Conservation (phyloP, 92 coral and sea anemone species). For the Palythoa caribaeorum region DNA sequence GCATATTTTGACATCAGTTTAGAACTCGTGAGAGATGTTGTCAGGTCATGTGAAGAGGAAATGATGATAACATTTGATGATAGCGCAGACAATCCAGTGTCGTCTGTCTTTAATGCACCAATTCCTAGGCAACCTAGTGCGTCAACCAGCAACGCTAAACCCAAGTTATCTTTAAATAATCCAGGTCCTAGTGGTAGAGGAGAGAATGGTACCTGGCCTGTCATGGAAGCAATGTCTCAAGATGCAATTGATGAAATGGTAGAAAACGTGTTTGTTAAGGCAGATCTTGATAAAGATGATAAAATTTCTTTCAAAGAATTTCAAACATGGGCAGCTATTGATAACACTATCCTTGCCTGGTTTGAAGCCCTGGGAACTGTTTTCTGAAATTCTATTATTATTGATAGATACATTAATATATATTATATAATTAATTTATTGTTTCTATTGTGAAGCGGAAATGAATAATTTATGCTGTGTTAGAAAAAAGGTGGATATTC, state of each 20-base stretch:
- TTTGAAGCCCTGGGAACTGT: conserved; percentile 98
- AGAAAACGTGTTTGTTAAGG: conserved; percentile 87
- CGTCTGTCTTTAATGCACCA: conserved; percentile 97
- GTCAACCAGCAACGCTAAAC: conserved; percentile 72
- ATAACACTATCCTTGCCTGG: conserved; percentile 94
- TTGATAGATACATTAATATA: not conserved
- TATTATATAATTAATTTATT: not conserved
- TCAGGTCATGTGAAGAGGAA: conserved; percentile 96
- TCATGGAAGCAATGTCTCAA: conserved; percentile 99
- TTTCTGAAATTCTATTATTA: conserved; percentile 51
- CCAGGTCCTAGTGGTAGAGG: conserved; percentile 70
- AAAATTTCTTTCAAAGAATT: conserved; percentile 95
- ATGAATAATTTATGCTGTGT: not conserved
- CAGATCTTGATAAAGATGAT: conserved; percentile 89
- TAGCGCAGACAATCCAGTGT: conserved; percentile 96
- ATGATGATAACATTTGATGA: conserved; percentile 99
- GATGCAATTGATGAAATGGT: conserved; percentile 99
- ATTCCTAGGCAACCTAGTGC: conserved; percentile 82
- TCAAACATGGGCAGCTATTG: conserved; percentile 92
- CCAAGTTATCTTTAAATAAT: conserved; percentile 60
- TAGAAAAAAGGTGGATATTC: not conserved
- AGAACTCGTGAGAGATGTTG: conserved; percentile 96
- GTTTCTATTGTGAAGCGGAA: not conserved
- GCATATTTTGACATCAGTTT: conserved; percentile 95
- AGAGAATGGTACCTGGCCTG: conserved; percentile 91